These are phyloP conservation scores for Aproaerema taeniolella DNA, from an alignment of 2,888 invertebrate genomes.

Conservation along the genomic window DNA sequence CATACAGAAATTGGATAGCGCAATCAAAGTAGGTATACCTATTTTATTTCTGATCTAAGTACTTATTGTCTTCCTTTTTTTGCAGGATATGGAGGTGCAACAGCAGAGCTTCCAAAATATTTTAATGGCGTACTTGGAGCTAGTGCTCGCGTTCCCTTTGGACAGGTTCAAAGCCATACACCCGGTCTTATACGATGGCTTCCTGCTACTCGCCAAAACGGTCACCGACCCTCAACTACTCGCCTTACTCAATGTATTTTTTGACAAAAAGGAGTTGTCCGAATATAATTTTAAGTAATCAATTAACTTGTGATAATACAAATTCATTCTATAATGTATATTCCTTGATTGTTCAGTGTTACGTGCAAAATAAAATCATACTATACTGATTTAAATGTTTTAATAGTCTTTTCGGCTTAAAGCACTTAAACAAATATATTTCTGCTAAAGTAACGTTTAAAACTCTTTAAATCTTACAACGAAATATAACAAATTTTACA, in stretches of 20 bases:
- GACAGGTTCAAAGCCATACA: conserved; percentile 75
- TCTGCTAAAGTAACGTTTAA: conserved; percentile 30
- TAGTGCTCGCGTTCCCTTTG: conserved; percentile 80
- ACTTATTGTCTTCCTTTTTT: too few species aligned
- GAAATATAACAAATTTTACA: conserved; percentile 50
- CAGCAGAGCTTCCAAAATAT: conserved; percentile 90
- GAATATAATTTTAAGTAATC: conserved; percentile 61
- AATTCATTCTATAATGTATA: conserved; percentile 24
- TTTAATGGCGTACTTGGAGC: conserved; percentile 89
- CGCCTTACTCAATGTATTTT: conserved; percentile 73
- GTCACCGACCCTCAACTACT: conserved; percentile 67
- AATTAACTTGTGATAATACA: conserved; percentile 54
- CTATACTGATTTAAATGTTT: conserved; percentile 40
- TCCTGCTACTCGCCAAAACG: conserved; percentile 61
- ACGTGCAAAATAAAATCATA: conserved; percentile 59
- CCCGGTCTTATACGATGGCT: conserved; percentile 62
- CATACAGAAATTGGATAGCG: too few species aligned
- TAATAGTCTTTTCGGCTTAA: conserved; percentile 45
- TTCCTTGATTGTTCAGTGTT: conserved; percentile 50
- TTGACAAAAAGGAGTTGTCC: conserved; percentile 69
- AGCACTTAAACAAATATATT: conserved; percentile 29
- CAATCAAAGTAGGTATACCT: too few species aligned
- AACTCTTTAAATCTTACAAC: conserved; percentile 39
- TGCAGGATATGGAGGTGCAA: conserved; percentile 90
- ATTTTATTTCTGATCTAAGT: too few species aligned